A percentile compares a stretch with the other conserved stretches of the same genome.
Evolutionary conservation across 2,113 vertebrate genomes (phyloP).

Genomic region (Spermophilus dauricus): DNA sequence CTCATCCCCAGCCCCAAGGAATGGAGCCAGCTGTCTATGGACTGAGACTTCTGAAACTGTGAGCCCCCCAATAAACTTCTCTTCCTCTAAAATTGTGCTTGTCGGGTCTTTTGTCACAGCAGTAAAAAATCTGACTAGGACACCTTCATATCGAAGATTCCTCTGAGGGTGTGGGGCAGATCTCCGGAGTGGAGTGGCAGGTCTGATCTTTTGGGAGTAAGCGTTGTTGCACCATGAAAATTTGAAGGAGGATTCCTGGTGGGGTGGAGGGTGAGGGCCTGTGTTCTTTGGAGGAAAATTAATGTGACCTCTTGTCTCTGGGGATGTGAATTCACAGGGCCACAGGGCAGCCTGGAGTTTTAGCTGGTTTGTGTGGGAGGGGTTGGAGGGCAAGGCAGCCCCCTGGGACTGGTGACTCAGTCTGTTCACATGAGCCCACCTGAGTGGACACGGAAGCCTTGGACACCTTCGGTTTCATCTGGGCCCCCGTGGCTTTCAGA

Average conservation of each 20-base stretch:
- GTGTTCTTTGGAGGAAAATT: not conserved
- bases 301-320: not conserved
- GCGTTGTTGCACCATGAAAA: not conserved
- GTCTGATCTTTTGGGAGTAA: not conserved
- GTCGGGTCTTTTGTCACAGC: too few relatives aligned
- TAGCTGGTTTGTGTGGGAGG: fast-evolving
- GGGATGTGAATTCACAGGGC: not conserved
- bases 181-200: not conserved
- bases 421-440: not conserved
- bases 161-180: not conserved
- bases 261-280: not conserved
- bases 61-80: too few relatives aligned
- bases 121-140: too few relatives aligned
- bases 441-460: not conserved
- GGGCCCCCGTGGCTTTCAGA: not conserved
- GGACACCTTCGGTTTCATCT: not conserved
- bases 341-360: not conserved
- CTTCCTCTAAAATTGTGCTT: too few relatives aligned
- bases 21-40: too few relatives aligned
- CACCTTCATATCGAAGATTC: not conserved
- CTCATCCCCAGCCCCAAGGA: too few relatives aligned
- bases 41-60: too few relatives aligned
- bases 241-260: not conserved
- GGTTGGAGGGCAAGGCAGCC: too few relatives aligned
- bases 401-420: fast-evolving